A percentile compares a stretch with the other conserved stretches of the same genome.
Evolutionary conservation across 2,797 vertebrate genomes (phyloP).

Genomic region (Peromyscus nudipes): DNA sequence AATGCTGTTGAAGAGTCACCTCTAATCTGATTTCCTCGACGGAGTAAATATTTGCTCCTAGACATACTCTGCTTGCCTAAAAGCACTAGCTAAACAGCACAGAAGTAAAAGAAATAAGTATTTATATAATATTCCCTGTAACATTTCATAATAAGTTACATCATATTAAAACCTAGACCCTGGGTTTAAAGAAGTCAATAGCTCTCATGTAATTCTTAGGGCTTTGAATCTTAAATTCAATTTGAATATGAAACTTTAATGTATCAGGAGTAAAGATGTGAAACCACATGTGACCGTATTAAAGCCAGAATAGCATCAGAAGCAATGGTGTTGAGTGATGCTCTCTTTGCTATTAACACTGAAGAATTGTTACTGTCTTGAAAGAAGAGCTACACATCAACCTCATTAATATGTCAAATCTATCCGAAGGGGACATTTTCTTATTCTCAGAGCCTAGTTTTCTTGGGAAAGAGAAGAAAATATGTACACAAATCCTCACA

Average conservation of each 20-base stretch:
- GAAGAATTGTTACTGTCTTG: constrained; percentile 24
- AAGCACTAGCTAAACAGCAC: constrained; percentile 10
- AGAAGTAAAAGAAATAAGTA: constrained; percentile 25
- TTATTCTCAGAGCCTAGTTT: constrained; percentile 37
- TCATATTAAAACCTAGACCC: constrained; percentile 25
- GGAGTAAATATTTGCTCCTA: constrained; percentile 29
- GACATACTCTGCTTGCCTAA: constrained; percentile 25
- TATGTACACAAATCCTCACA: constrained; percentile 27
- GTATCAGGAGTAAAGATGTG: constrained; percentile 47
- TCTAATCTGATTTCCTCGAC: constrained; percentile 42
- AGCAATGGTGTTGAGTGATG: background rate
- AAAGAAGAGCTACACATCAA: constrained; percentile 15
- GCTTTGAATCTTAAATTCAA: constrained; percentile 60
- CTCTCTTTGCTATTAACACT: constrained; percentile 36
- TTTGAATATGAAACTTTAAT: constrained; percentile 50
- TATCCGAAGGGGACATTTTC: constrained; percentile 47
- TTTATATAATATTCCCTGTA: constrained; percentile 52
- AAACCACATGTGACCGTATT: constrained; percentile 8
- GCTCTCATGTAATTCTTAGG: constrained; percentile 42
- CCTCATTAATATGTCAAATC: constrained; percentile 19
- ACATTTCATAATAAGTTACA: constrained; percentile 65
- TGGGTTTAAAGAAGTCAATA: constrained; percentile 62
- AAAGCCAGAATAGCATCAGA: constrained; percentile 32
- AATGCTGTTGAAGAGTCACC: constrained; percentile 33
- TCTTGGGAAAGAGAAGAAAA: constrained; percentile 61